Percentiles rank a stretch among this genome's conserved stretches.
phyloP scores from a whole-genome alignment of 2,797 vertebrate species.

The Mustela erminea region DNA sequence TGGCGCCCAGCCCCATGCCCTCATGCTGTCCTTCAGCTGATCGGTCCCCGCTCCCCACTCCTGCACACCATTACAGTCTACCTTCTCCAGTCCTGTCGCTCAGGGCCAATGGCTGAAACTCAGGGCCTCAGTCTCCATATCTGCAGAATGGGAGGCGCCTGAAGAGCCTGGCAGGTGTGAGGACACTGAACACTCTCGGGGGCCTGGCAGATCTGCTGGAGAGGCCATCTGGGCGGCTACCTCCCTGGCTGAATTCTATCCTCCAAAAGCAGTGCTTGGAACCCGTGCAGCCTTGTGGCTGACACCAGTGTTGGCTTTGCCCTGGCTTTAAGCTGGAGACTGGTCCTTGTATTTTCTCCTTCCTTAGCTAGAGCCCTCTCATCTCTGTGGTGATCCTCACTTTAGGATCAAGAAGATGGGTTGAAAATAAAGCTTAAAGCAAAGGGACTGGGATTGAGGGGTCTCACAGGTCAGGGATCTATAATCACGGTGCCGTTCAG shows the following conservation, averaged over 20 bases:
- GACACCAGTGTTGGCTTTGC: background rate
- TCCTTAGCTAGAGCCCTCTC: background rate
- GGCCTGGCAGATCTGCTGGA: background rate
- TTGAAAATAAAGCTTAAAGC: background rate
- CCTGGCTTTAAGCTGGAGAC: background rate
- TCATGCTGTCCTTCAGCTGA: background rate
- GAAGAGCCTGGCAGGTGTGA: background rate
- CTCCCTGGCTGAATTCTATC: background rate
- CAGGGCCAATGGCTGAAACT: background rate
- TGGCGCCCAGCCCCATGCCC: background rate
- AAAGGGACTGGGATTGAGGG: background rate
- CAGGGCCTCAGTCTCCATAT: background rate
- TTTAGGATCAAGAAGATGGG: background rate
- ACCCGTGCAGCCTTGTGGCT: background rate
- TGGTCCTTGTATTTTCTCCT: background rate
- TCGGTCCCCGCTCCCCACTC: no score
- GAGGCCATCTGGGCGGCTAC: rapidly evolving
- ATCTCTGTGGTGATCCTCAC: background rate
- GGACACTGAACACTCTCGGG: background rate
- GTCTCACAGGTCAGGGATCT: background rate
- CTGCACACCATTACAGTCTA: background rate
- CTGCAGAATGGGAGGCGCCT: background rate
- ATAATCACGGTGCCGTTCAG: background rate
- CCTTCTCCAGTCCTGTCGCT: background rate
- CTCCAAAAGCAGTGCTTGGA: background rate